Percentiles rank a stretch among this genome's conserved stretches.
These are phyloP conservation scores for Dusona sp. DNA, from an alignment of 2,888 invertebrate species.

Conservation along the genomic window DNA sequence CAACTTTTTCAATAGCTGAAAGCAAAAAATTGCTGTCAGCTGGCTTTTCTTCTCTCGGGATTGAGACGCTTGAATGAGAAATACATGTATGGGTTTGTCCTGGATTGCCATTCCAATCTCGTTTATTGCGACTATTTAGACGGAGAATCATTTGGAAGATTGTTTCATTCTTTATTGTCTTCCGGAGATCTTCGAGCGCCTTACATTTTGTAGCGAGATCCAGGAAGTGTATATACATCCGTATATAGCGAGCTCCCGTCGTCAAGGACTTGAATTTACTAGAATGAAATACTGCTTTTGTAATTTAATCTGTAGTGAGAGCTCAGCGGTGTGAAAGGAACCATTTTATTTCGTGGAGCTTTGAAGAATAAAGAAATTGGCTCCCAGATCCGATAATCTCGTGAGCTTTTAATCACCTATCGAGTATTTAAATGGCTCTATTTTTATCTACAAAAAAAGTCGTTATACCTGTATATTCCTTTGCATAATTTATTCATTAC, in stretches of 20 bases:
- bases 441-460: background rate
- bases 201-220: background rate
- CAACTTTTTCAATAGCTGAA: conserved; percentile 18
- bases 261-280: background rate
- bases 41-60: conserved; percentile 23
- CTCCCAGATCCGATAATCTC: conserved; percentile 2
- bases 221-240: background rate
- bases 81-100: conserved; percentile 12
- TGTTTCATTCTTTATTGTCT: background rate
- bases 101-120: background rate
- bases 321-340: background rate
- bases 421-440: background rate
- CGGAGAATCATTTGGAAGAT: background rate
- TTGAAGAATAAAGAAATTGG: conserved; percentile 7
- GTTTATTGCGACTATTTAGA: background rate
- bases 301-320: conserved; percentile 12
- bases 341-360: background rate
- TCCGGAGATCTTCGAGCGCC: background rate
- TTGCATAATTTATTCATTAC: background rate
- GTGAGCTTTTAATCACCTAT: conserved; percentile 18
- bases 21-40: conserved; percentile 43
- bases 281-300: background rate
- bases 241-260: background rate
- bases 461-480: background rate
- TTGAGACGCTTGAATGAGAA: conserved; percentile 38